Evolutionary conservation across 2,888 invertebrate species (phyloP).

Genomic region (Slavum lentiscoides): DNA sequence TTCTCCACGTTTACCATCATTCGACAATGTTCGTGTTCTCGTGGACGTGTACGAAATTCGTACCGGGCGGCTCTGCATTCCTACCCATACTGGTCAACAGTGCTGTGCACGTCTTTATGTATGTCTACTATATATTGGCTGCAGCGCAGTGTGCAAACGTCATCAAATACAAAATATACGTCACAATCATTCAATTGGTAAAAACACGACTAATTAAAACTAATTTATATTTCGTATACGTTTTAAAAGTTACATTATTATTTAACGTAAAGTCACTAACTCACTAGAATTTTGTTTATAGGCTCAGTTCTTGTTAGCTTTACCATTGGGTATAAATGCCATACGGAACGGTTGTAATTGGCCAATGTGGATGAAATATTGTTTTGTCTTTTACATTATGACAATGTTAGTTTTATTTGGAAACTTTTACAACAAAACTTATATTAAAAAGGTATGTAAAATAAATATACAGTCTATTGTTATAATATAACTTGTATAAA

Average conservation of each 20-base stretch:
- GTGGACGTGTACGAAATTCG: constrained; percentile 97
- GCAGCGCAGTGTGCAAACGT: constrained; percentile 77
- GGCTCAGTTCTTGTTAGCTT: constrained; percentile 82
- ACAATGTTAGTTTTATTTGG: constrained; percentile 86
- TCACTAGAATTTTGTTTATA: constrained; percentile 59
- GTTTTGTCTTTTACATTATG: constrained; percentile 82
- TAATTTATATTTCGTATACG: not conserved
- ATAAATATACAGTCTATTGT: not conserved
- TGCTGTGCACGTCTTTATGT: constrained; percentile 91
- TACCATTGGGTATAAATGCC: constrained; percentile 77
- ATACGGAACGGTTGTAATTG: constrained; percentile 82
- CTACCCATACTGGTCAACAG: constrained; percentile 89
- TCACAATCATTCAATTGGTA: constrained; percentile 88
- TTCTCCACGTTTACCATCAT: constrained; percentile 93
- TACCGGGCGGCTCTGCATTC: constrained; percentile 87
- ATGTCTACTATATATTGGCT: constrained; percentile 87
- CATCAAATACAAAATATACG: constrained; percentile 83
- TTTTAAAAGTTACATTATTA: too few species aligned
- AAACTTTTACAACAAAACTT: constrained; percentile 82
- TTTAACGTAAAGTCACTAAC: too few species aligned
- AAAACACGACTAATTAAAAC: constrained; percentile 57
- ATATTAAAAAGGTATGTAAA: constrained; percentile 68
- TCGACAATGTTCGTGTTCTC: constrained; percentile 92
- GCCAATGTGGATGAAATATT: constrained; percentile 88
- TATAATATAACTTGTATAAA: not conserved